Evolutionary conservation across 2,797 vertebrate species (phyloP).

Genomic region (Xiphorhynchus erythropygius): DNA sequence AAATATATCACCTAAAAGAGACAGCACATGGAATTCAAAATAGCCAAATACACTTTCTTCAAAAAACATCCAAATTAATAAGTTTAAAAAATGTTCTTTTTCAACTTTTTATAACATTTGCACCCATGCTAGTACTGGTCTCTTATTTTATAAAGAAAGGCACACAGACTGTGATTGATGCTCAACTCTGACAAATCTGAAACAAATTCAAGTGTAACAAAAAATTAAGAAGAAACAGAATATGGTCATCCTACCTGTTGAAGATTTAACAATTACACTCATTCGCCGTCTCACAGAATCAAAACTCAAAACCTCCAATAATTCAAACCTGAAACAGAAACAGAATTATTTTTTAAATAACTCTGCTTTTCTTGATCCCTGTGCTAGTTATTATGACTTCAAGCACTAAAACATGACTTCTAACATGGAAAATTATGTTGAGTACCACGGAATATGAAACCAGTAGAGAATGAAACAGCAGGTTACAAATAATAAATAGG

Average conservation of each 20-base stretch:
- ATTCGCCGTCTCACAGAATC: constrained; percentile 95
- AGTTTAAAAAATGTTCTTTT: neutral
- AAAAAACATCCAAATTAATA: neutral
- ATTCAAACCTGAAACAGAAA: constrained; percentile 83
- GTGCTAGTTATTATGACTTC: neutral
- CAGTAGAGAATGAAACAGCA: neutral
- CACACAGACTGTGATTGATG: neutral
- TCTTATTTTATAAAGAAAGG: neutral
- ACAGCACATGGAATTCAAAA: constrained; percentile 12
- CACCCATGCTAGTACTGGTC: neutral
- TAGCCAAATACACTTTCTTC: neutral
- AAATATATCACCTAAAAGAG: constrained; percentile 85
- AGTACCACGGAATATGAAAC: neutral
- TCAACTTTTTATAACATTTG: neutral
- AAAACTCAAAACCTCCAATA: constrained; percentile 91
- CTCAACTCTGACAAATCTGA: neutral
- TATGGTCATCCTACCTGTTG: constrained; percentile 77
- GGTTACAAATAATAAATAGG: neutral
- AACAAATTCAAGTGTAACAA: neutral
- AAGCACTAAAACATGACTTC: neutral
- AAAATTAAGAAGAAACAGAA: neutral
- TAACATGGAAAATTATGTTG: neutral
- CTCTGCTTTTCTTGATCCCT: neutral
- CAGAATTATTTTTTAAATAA: neutral
- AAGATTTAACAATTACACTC: constrained; percentile 91